These are phyloP conservation scores for Brachionus calyciflorus DNA, from an alignment of 1,140 invertebrate species.

Conservation along the genomic window DNA sequence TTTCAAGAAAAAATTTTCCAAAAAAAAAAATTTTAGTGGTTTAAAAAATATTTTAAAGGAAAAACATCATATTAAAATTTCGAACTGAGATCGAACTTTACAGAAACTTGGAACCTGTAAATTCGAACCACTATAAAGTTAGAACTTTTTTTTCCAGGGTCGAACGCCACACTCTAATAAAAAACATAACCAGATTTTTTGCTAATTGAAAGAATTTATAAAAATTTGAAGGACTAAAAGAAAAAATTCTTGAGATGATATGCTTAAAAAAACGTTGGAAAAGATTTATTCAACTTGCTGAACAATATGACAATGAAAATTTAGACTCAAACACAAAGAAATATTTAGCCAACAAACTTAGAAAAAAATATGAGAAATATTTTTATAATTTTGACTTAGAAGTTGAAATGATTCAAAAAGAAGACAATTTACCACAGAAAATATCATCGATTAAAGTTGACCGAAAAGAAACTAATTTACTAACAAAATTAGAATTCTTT, in stretches of 20 bases:
- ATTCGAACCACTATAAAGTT: no score
- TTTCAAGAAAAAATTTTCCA: no score
- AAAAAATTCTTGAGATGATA: conserved; percentile 17
- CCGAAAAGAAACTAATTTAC: background rate
- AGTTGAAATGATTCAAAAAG: background rate
- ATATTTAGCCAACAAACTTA: conserved; percentile 49
- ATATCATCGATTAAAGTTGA: no score
- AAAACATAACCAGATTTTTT: no score
- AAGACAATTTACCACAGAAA: no score
- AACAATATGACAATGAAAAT: conserved; percentile 8
- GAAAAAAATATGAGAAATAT: conserved; percentile 22
- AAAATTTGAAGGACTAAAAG: background rate
- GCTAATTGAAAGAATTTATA: background rate
- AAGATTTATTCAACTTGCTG: background rate
- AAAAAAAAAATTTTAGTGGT: no score
- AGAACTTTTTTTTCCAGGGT: no score
- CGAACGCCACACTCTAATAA: no score
- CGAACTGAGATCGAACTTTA: no score
- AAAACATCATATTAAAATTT: no score
- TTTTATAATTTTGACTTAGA: conserved; percentile 11
- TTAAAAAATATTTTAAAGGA: no score
- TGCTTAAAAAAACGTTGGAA: background rate
- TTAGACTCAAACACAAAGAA: conserved; percentile 39
- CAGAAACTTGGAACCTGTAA: no score
- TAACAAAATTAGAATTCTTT: conserved; percentile 11